A percentile compares a stretch with the other conserved stretches of the same genome.
Evolutionary conservation across 1,140 invertebrate genomes (phyloP).

Genomic region (Nixonia krombeini): DNA sequence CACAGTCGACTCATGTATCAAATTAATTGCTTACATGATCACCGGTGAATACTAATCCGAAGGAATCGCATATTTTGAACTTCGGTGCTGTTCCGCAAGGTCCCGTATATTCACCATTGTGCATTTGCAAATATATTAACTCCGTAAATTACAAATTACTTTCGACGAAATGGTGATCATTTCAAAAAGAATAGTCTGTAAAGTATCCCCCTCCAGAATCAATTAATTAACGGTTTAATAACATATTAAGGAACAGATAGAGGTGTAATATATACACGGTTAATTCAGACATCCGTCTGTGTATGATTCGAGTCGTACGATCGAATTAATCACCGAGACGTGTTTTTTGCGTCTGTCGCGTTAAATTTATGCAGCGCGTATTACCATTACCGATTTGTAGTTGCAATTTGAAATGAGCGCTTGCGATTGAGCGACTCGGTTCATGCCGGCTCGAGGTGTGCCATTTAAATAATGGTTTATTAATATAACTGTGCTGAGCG

Average conservation of each 20-base stretch:
- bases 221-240: too few species aligned
- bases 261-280: too few species aligned
- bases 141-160: too few species aligned
- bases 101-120: too few species aligned
- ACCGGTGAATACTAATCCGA: too few species aligned
- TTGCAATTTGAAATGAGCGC: conserved; percentile 18
- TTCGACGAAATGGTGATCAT: too few species aligned
- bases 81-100: too few species aligned
- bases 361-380: conserved; percentile 24
- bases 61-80: too few species aligned
- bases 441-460: conserved; percentile 14
- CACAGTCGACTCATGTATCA: conserved; percentile 24
- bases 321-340: conserved; percentile 17
- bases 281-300: background rate
- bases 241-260: too few species aligned
- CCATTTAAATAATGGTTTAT: conserved; percentile 30
- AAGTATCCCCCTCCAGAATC: too few species aligned
- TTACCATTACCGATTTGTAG: conserved; percentile 33
- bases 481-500: conserved; percentile 13
- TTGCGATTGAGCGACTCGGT: background rate
- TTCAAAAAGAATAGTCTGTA: too few species aligned
- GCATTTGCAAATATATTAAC: too few species aligned
- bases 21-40: conserved; percentile 34
- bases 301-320: conserved; percentile 1
- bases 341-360: conserved; percentile 22